Evolutionary conservation across 2,113 vertebrate species (phyloP).

Genomic region (Corythoichthys intestinalis): DNA sequence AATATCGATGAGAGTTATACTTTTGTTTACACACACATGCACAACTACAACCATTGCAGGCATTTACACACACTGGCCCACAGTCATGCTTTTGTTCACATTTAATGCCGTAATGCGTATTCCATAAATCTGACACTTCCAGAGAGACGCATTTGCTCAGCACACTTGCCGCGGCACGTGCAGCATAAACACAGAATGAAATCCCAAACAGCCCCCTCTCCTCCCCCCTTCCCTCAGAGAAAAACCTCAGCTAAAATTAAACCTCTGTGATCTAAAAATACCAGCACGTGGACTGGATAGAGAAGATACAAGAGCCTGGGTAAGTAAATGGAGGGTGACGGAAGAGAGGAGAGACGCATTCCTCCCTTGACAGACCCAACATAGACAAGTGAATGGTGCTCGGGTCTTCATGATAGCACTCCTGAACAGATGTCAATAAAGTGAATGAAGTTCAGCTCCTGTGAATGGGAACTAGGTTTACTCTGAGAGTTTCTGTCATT

Average conservation of each 20-base stretch:
- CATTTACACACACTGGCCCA: neutral
- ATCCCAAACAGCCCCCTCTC: conserved; percentile 28
- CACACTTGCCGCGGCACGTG: conserved; percentile 38
- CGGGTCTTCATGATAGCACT: conserved; percentile 29
- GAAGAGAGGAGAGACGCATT: neutral
- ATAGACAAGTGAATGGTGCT: neutral
- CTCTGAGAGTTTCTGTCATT: conserved; percentile 12
- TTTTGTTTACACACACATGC: conserved; percentile 21
- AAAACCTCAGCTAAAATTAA: conserved; percentile 67
- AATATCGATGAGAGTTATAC: conserved; percentile 18
- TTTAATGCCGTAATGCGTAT: neutral
- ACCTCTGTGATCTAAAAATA: conserved; percentile 68
- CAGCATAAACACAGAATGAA: conserved; percentile 15
- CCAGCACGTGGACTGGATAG: conserved; percentile 42
- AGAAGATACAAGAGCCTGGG: conserved; percentile 35
- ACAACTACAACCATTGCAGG: conserved; percentile 4
- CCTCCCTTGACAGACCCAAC: neutral
- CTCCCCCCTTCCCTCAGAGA: conserved; percentile 23
- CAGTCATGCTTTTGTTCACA: neutral
- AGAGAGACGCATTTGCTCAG: conserved; percentile 16
- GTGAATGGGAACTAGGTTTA: conserved; percentile 25
- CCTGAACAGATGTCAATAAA: conserved; percentile 12
- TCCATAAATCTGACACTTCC: conserved; percentile 4
- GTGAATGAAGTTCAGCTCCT: conserved; percentile 37
- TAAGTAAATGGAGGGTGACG: conserved; percentile 1